Evolutionary conservation across 2,888 invertebrate genomes (phyloP).

Genomic region (Phalera bucephala): DNA sequence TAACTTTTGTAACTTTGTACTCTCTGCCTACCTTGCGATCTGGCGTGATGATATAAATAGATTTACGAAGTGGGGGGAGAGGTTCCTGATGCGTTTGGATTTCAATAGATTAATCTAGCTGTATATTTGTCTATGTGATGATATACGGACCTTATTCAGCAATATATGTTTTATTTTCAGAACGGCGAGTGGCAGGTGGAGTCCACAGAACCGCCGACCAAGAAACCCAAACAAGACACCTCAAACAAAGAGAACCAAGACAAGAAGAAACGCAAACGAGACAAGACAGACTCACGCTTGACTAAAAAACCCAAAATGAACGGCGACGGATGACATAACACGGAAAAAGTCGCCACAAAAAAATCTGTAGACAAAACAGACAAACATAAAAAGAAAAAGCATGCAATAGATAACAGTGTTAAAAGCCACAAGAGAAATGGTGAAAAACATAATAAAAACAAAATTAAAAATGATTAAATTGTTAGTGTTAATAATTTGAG

Average conservation of each 20-base stretch:
- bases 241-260: slow-evolving; percentile 49
- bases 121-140: no score
- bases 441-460: slow-evolving; percentile 5
- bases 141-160: no score
- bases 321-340: slow-evolving; percentile 13
- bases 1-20: no score
- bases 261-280: slow-evolving; percentile 22
- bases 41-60: no score
- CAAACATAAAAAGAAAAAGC: slow-evolving; percentile 11
- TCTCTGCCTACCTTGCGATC: no score
- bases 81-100: no score
- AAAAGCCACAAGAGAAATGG: slow-evolving; percentile 1
- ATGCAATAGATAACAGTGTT: slow-evolving; percentile 33
- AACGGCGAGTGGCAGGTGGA: slow-evolving; percentile 59
- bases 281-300: slow-evolving; percentile 1
- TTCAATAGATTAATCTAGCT: no score
- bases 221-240: slow-evolving; percentile 37
- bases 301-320: slow-evolving; percentile 2
- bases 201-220: slow-evolving; percentile 27
- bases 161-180: no score
- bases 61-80: no score
- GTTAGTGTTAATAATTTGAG: no score
- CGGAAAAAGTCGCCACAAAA: slow-evolving; percentile 6
- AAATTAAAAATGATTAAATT: slow-evolving; percentile 12
- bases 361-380: neutral